Percentiles rank a stretch among this genome's conserved stretches.
These are phyloP conservation scores for Tonatia bakeri DNA, from an alignment of 2,113 vertebrate genomes.

Conservation along the genomic window DNA sequence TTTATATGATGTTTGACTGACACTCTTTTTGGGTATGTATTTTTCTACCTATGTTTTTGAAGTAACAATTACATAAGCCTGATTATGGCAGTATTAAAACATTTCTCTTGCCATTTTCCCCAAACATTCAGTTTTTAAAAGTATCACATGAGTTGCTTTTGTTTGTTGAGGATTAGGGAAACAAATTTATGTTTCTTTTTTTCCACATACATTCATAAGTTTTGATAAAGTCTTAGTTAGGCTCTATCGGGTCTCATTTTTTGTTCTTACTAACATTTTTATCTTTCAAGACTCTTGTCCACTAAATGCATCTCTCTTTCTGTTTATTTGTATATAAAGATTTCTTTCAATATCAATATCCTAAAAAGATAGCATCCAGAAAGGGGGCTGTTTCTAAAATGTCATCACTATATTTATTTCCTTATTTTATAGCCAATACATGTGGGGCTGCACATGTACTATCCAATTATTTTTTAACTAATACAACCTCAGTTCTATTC, in stretches of 20 bases:
- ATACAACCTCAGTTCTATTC: neutral
- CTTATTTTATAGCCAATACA: neutral
- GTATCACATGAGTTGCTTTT: neutral
- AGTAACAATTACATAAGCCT: neutral
- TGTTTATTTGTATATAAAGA: neutral
- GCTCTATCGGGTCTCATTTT: neutral
- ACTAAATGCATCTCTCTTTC: neutral
- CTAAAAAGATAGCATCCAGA: neutral
- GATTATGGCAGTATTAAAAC: neutral
- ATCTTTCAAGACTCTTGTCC: neutral
- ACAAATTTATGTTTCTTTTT: neutral
- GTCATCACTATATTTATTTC: neutral
- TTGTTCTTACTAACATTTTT: neutral
- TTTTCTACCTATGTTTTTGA: neutral
- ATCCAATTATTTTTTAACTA: neutral
- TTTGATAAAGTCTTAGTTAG: neutral
- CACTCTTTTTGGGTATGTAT: neutral
- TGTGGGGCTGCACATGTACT: neutral
- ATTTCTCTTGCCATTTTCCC: neutral
- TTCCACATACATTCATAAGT: neutral
- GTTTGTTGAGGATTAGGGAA: neutral
- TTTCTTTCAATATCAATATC: neutral
- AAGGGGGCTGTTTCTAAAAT: neutral
- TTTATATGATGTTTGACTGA: neutral
- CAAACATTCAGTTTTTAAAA: neutral